Conservation (phyloP, 2,113 vertebrate genomes). For the Anguilla rostrata region DNA sequence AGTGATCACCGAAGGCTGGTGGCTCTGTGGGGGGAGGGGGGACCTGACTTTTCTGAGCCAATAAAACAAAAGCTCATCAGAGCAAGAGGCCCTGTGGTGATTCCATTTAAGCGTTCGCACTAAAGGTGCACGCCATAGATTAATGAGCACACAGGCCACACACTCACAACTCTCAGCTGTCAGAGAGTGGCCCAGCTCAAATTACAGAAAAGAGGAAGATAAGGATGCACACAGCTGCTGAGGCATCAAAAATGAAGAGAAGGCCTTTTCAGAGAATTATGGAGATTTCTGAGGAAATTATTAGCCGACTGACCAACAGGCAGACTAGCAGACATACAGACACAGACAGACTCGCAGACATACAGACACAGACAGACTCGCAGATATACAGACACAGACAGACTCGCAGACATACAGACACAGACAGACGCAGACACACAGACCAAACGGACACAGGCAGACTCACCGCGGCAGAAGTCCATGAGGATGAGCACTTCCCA, state of each 20-base stretch:
- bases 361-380: too few species aligned
- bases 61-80: background rate
- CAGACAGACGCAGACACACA: background rate
- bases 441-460: background rate
- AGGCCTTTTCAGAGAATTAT: background rate
- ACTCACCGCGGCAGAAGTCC: slow-evolving; percentile 95
- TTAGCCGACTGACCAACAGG: too few species aligned
- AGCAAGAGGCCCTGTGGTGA: background rate
- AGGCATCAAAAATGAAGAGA: background rate
- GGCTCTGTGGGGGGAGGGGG: background rate
- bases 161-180: background rate
- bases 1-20: background rate
- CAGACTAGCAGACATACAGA: too few species aligned
- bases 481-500: slow-evolving; percentile 98
- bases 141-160: background rate
- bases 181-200: background rate
- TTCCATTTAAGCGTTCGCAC: background rate
- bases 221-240: background rate
- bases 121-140: background rate
- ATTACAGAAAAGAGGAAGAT: background rate
- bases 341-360: too few species aligned
- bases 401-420: too few species aligned
- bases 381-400: too few species aligned
- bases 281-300: background rate
- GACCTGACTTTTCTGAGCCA: background rate